Percentiles rank a stretch among this genome's conserved stretches.
These are phyloP conservation scores for Calypte anna DNA, from an alignment of 2,113 vertebrate species.

Conservation along the genomic window DNA sequence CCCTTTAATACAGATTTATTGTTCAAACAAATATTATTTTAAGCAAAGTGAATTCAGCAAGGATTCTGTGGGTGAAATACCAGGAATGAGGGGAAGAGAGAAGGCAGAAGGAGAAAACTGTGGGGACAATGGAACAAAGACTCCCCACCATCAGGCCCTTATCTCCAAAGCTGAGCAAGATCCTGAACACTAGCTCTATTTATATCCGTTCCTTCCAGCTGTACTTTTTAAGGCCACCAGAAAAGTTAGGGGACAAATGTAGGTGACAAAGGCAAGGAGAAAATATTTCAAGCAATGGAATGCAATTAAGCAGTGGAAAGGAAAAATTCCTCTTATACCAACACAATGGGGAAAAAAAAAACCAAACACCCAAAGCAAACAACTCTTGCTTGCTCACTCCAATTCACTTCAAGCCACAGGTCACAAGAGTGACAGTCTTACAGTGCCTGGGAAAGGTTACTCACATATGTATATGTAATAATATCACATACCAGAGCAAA, in stretches of 20 bases:
- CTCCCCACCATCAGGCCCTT: background rate
- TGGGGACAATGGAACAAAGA: constrained; percentile 1
- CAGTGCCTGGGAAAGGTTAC: background rate
- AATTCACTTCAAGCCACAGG: background rate
- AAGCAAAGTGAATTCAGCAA: constrained; percentile 22
- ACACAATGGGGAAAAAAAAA: background rate
- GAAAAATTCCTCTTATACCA: background rate
- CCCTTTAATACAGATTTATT: constrained; percentile 23
- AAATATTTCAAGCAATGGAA: background rate
- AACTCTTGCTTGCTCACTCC: background rate
- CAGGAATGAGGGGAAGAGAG: background rate
- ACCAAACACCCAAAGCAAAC: background rate
- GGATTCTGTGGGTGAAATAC: background rate
- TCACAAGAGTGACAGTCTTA: background rate
- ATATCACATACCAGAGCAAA: background rate
- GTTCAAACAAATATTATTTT: constrained; percentile 50
- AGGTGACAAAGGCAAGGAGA: background rate
- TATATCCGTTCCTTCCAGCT: background rate
- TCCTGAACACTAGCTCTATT: constrained; percentile 7
- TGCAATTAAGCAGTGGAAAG: background rate
- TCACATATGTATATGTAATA: background rate
- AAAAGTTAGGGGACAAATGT: background rate
- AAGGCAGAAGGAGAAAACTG: background rate
- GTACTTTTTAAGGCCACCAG: background rate
- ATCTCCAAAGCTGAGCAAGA: background rate